Conservation (phyloP, 2,888 invertebrate genomes). For the Apomyelois bistriatella region DNA sequence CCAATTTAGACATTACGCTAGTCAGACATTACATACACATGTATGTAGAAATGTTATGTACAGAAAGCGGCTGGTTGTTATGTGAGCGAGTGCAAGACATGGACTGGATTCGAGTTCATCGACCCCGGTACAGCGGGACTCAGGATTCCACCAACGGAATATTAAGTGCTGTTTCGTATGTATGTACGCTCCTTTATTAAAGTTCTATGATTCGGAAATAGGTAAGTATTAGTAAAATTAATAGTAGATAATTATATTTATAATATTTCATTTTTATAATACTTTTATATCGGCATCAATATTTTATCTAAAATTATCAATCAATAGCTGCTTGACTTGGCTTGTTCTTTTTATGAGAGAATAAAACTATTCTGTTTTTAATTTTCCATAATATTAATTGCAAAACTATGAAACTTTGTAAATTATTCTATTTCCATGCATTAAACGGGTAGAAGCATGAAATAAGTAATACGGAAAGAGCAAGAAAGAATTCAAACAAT, state of each 20-base stretch:
- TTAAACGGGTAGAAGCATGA: no score
- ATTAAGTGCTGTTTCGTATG: conserved; percentile 38
- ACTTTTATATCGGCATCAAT: no score
- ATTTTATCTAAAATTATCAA: no score
- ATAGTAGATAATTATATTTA: neutral
- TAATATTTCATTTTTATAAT: neutral
- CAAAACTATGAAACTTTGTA: no score
- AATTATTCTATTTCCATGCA: no score
- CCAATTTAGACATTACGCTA: conserved; percentile 8
- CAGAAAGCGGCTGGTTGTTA: conserved; percentile 70
- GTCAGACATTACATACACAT: conserved; percentile 21
- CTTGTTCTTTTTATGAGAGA: no score
- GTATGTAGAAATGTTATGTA: conserved; percentile 36
- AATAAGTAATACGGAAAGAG: no score
- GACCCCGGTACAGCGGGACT: conserved; percentile 70
- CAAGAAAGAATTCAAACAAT: no score
- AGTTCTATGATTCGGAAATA: neutral
- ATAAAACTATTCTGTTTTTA: no score
- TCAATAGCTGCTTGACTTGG: no score
- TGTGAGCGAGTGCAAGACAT: conserved; percentile 73
- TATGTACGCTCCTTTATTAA: neutral
- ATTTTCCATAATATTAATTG: no score
- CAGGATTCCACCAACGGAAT: conserved; percentile 71
- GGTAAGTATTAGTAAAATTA: neutral
- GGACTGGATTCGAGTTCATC: conserved; percentile 72